Base-by-base conservation (phyloP, 2,797 vertebrate species). In the Thripadectes ignobilis region DNA sequence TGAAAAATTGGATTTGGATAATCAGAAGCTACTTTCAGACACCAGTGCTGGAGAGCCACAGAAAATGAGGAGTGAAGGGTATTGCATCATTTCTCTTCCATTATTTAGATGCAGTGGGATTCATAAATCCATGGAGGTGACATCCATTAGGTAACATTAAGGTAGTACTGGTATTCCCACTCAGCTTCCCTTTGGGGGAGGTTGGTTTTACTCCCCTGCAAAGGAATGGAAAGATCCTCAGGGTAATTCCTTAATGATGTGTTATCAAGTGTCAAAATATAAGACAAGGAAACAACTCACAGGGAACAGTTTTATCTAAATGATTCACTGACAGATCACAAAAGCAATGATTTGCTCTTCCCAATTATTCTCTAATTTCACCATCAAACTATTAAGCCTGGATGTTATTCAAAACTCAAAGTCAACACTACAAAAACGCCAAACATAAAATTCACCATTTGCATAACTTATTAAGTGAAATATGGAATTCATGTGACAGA, bases 81-180 rank as follows among this genome's bases (percentile, higher is more conserved):
- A 52, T 85, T 92, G 55, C 85, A 85, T 90, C 88, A 88, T 27
- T 93, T 73, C 85, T 94, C 27, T 55, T 95, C 89, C 67, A 86
- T 95, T 92, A 93, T 95, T 95, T 87, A 94, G 67, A 12, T 71
- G 71, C 74, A 67, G 4, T 85, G 85, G 92, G 82, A 96, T 85
- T 80, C 91, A 93, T 92, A 96, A 95, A 96, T 95, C 83, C 89
- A 34, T 2, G 0, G 59, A 86, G 91, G 83, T 89, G 83, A 73
- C 89, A 68, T 87, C 89, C 85, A 93, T 94, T 97, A 95, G 82
- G 91, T 93, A 74, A 46, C 89, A 92, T 93, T 88, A 94, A 95
- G 88, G 79, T 79, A 94, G 45, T 78, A 39, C 48, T 73, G 52
- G 39, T 74, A 80, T 92, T 89, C 45, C 88, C 80, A 82, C 58